phyloP scores from a whole-genome alignment of 2,888 invertebrate species.

The Nymphalis urticae region DNA sequence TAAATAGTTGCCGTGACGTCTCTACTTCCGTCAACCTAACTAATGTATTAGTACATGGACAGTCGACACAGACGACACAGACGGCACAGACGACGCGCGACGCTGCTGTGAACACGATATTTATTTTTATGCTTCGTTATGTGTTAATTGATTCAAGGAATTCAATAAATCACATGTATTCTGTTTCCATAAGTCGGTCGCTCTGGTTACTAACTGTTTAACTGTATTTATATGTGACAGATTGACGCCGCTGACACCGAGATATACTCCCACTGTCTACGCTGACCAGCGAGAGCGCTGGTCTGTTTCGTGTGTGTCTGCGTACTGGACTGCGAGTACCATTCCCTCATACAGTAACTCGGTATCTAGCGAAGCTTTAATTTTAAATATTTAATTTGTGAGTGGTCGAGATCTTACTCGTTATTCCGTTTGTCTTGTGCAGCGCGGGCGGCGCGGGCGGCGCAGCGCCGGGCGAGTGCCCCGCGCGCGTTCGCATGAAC shows the following conservation, averaged over 20 bases:
- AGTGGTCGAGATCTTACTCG: conserved; percentile 46
- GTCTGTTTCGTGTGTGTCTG: no score
- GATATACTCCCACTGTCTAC: no score
- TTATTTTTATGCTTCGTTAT: not conserved
- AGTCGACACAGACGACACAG: no score
- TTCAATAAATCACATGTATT: conserved; percentile 1
- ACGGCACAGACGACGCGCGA: no score
- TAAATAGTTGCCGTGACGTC: no score
- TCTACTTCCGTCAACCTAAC: no score
- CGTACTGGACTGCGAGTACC: no score
- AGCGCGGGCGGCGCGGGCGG: conserved; percentile 26
- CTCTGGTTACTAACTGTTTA: no score
- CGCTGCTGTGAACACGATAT: conserved; percentile 1
- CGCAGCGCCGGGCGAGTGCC: conserved; percentile 35
- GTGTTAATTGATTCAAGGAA: conserved; percentile 21
- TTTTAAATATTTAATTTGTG: not conserved
- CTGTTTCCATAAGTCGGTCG: not conserved
- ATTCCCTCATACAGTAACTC: not conserved
- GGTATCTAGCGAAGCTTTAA: not conserved
- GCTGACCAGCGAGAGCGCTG: no score
- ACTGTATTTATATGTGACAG: no score
- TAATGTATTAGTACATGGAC: no score
- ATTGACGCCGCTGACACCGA: no score
- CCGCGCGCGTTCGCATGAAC: conserved; percentile 62
- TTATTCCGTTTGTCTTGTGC: conserved; percentile 47